Base-by-base conservation (phyloP, 92 coral and sea anemone species). In the Desmophyllum pertusum region DNA sequence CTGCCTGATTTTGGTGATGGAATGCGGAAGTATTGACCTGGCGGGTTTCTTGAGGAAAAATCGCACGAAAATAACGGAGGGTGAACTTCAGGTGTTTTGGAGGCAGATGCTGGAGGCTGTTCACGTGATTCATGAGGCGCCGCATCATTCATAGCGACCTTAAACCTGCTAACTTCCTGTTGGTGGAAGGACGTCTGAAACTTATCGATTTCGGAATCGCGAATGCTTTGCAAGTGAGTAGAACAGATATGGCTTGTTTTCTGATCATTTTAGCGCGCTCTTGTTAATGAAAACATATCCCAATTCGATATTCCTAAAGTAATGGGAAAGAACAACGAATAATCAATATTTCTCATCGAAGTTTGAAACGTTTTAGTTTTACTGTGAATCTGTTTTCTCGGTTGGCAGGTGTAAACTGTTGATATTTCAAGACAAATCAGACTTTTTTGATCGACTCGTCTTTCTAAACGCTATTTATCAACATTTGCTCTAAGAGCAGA, bases 141-240 rank as follows among this genome's bases (percentile, higher is more conserved):
- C 98, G 98, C 17, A 93, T 97, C 37, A 90, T 97, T 71, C 99
- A 97, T 55, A 94, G 94, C 45, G 99, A 97, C 85, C 90, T 97
- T 1, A 97, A 97, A 67, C 99, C 99, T 10, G 99, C 99, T 36
- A 97, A 97, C 91, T 97, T 97, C 86, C 85, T 97, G 75, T 87
- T 94, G 85, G 98, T 97, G 59, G 97, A 97, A 38, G 98, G 94
- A 45, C 92, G 93, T 36, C 87, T 97, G 0, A 97, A 97, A 72
- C 91, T 97, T 21, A 97, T 97, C 57, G 99, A 97, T 72, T 97
- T 97, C 83, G 99, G 99, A 19, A 97, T 97, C 79, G 99, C 99
- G 21, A 93, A 89, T 68, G 93, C 97, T n/a, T 87, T 97, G 27
- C 99, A 97, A 95, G 98, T 97, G 79, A 73, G 86, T 67, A 6